These are phyloP conservation scores for Pithys albifrons DNA, from an alignment of 2,113 vertebrate species.

Conservation along the genomic window DNA sequence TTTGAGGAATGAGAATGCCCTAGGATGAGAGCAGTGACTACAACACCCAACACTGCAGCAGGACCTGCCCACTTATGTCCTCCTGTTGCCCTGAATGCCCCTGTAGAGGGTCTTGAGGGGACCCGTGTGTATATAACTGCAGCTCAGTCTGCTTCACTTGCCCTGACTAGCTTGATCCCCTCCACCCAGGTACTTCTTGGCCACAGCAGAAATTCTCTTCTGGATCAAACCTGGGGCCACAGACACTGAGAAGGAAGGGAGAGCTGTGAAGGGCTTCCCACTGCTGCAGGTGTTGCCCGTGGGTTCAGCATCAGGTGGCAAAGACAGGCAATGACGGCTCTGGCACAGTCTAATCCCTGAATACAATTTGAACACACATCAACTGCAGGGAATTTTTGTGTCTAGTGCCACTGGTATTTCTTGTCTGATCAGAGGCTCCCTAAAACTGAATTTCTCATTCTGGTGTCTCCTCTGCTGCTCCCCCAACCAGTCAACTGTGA, in stretches of 20 bases:
- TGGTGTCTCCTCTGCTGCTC: not conserved
- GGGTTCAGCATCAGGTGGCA: not conserved
- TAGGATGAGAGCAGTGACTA: not conserved
- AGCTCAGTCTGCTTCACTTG: not conserved
- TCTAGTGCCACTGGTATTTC: not conserved
- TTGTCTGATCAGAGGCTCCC: not conserved
- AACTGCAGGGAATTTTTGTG: not conserved
- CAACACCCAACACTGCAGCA: not conserved
- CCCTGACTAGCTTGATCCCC: not conserved
- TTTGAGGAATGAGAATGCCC: not conserved
- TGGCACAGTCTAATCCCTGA: not conserved
- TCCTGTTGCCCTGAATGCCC: rapidly evolving
- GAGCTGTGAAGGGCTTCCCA: not conserved
- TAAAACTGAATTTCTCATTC: not conserved
- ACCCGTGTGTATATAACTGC: not conserved
- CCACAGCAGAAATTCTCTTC: not conserved
- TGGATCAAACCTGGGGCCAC: not conserved
- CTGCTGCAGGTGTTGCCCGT: rapidly evolving
- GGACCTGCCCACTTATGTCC: not conserved
- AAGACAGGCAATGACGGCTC: not conserved
- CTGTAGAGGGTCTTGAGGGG: rapidly evolving
- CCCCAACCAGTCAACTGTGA: not conserved
- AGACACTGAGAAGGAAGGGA: not conserved
- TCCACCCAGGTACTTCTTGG: not conserved
- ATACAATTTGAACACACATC: not conserved